Evolutionary conservation across 2,888 invertebrate species (phyloP), one percentile per base, ranked within the genome.

Genomic region (Xanthia togata): DNA sequence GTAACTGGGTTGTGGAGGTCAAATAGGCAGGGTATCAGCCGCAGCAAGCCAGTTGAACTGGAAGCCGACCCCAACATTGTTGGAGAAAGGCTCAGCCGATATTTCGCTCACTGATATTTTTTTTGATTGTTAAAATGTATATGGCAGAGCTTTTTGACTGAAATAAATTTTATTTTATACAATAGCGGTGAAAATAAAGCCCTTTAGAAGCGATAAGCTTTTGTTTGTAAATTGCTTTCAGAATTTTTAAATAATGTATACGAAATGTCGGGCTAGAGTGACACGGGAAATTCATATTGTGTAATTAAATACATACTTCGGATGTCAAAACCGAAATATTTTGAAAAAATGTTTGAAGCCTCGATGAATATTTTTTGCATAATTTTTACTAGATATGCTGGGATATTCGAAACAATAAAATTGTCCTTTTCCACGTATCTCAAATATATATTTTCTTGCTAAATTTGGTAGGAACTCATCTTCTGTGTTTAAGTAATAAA

Each of bases 161-260:
- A 14, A 53, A 72, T 68, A 26, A 53, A 55, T 55, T 14, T 50
- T 50, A 76, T 73, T 47, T 74, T 9, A 55, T 20, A 75, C 44
- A 63, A 75, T 17, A 55, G 17, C 12, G 23, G 11, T 47, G 17
- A 63, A 57, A 26, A 41, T 26, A 44, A 68, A 38, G 55, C 8
- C 12, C 14, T 50, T 9, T 64, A 57, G 6, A 3, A 26, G 8
- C 53, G 14, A 47, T 44, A 50, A 73, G 31, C 31, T 60, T 65
- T 75, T 75, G 62, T 81, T 63, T 44, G 4, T 14, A 60, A 78
- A 78, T 50, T n/a, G 65, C 50, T 70, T 73, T 60, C 41, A 55
- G 35, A 38, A 55, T 73, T 60, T 68, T 73, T 55, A 63, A 35
- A 44, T 64, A 44, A 64, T 44, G 17, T 53, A 53, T 60, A 67